Evolutionary conservation across 2,113 vertebrate species (phyloP).

Genomic region (Myxocyprinus asiaticus): DNA sequence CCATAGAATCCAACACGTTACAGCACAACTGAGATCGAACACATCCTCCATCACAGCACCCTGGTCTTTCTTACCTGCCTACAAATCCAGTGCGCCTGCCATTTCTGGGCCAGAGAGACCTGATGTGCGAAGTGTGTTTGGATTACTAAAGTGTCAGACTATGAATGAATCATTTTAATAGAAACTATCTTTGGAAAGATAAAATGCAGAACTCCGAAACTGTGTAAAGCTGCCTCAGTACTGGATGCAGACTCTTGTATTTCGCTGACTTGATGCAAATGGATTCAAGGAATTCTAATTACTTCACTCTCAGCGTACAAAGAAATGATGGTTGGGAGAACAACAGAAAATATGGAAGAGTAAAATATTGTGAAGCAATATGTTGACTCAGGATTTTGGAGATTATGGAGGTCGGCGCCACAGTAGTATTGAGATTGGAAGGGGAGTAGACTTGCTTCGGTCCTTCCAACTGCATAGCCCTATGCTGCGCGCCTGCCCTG

Average conservation of each 20-base stretch:
- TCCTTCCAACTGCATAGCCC: conserved; percentile 28
- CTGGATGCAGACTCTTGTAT: conserved; percentile 41
- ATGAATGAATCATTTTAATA: conserved; percentile 34
- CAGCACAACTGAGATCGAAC: conserved; percentile 93
- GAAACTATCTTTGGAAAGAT: conserved; percentile 31
- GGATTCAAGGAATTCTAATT: conserved; percentile 42
- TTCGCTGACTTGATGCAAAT: conserved; percentile 31
- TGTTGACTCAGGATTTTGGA: conserved; percentile 57
- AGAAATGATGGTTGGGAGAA: conserved; percentile 38
- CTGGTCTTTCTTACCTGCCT: conserved; percentile 50
- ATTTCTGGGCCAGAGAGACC: conserved; percentile 48
- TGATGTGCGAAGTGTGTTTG: conserved; percentile 30
- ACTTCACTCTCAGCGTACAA: conserved; percentile 37
- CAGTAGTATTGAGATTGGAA: conserved; percentile 35
- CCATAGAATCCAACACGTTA: conserved; percentile 99
- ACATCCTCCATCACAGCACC: conserved; percentile 42
- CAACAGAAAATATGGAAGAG: conserved; percentile 25
- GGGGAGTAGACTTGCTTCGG: conserved; percentile 35
- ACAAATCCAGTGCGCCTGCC: conserved; percentile 46
- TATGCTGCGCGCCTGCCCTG: conserved; percentile 18
- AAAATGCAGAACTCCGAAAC: conserved; percentile 33
- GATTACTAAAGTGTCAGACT: conserved; percentile 38
- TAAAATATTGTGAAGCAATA: conserved; percentile 52
- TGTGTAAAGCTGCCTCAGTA: conserved; percentile 43
- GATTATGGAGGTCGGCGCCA: conserved; percentile 34